These are phyloP conservation scores for Diorhabda carinulata DNA, from an alignment of 1,140 invertebrate species.

Conservation along the genomic window DNA sequence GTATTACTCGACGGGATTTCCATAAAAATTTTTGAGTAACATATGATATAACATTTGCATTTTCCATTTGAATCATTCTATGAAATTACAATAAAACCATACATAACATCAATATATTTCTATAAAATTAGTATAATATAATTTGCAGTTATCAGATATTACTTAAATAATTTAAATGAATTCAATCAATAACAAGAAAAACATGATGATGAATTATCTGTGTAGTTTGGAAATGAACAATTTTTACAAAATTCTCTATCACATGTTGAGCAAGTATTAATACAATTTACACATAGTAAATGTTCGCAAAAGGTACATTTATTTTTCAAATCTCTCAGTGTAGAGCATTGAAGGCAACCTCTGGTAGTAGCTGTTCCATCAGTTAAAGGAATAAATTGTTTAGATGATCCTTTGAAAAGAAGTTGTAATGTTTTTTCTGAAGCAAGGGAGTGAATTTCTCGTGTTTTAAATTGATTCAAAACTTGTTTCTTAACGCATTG, in stretches of 20 bases:
- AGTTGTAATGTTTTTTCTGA: slow-evolving; percentile 19
- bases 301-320: slow-evolving; percentile 16
- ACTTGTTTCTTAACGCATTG: slow-evolving; percentile 13
- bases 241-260: slow-evolving; percentile 20
- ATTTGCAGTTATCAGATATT: neutral
- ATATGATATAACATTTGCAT: too few relatives aligned
- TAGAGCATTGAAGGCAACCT: slow-evolving; percentile 11
- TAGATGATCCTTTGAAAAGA: slow-evolving; percentile 13
- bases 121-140: neutral
- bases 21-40: too few relatives aligned
- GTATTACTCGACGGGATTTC: too few relatives aligned
- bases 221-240: slow-evolving; percentile 15
- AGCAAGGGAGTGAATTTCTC: slow-evolving; percentile 9
- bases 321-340: neutral
- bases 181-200: slow-evolving; percentile 17
- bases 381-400: slow-evolving; percentile 4
- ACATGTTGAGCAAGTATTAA: slow-evolving; percentile 5
- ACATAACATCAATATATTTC: neutral
- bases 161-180: too few relatives aligned
- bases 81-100: too few relatives aligned
- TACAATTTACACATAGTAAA: slow-evolving; percentile 12
- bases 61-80: too few relatives aligned
- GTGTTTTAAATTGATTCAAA: neutral
- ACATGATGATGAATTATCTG: slow-evolving; percentile 3
- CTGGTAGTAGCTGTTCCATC: neutral